Conservation (phyloP, 2,113 vertebrate species). For the Protobothrops flavoviridis region DNA sequence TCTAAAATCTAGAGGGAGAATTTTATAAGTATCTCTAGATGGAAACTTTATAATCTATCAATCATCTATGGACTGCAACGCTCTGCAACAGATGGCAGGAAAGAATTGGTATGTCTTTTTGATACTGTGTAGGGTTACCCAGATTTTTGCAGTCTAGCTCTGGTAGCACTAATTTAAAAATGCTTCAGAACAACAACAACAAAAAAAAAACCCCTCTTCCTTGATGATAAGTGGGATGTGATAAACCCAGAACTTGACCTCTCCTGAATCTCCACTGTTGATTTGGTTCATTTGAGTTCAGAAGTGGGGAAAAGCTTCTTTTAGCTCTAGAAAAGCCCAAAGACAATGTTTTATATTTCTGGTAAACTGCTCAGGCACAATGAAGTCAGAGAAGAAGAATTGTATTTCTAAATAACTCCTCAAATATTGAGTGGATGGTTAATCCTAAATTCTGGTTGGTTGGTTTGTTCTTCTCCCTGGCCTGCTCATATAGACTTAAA, state of each 20-base stretch:
- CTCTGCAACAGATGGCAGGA: neutral
- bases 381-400: accelerated
- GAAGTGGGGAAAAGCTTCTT: neutral
- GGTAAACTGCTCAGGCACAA: neutral
- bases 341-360: neutral
- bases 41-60: neutral
- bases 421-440: neutral
- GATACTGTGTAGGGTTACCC: neutral
- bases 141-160: neutral
- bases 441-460: neutral
- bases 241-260: neutral
- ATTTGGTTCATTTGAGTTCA: constrained; percentile 4
- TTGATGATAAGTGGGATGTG: constrained; percentile 5
- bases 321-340: neutral
- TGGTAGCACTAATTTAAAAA: neutral
- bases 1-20: neutral
- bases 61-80: neutral
- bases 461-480: neutral
- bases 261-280: neutral
- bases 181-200: neutral
- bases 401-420: neutral
- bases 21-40: neutral
- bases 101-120: neutral
- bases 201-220: neutral
- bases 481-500: neutral